These are phyloP conservation scores for Ips typographus DNA, from an alignment of 1,140 invertebrate species.

Conservation along the genomic window DNA sequence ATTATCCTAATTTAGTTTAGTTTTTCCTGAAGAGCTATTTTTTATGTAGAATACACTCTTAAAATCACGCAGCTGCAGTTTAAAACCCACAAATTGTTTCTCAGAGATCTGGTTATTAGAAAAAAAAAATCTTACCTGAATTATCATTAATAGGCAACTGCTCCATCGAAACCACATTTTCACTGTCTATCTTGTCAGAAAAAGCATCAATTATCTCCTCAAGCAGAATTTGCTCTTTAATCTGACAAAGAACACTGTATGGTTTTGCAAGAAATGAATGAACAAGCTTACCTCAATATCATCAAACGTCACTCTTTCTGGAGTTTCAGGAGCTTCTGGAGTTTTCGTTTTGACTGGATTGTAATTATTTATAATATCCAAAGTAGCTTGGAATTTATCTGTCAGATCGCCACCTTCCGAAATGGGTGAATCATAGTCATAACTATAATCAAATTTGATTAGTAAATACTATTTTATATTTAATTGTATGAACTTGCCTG, in stretches of 20 bases:
- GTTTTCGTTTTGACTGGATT: conserved; percentile 50
- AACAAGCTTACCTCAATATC: conserved; percentile 28
- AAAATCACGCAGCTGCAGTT: too few relatives aligned
- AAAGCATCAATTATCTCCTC: conserved; percentile 45
- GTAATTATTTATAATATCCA: conserved; percentile 50
- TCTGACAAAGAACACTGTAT: conserved; percentile 20
- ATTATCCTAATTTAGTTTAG: too few relatives aligned
- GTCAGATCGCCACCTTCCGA: conserved; percentile 57
- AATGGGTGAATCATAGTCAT: conserved; percentile 59
- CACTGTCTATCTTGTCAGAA: conserved; percentile 37
- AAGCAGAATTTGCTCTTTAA: conserved; percentile 40
- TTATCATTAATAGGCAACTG: conserved; percentile 55
- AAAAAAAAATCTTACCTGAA: conserved; percentile 36
- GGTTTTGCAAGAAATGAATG: not conserved
- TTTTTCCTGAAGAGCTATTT: too few relatives aligned
- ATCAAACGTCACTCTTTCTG: not conserved
- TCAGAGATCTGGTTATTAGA: too few relatives aligned
- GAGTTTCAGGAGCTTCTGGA: conserved; percentile 43
- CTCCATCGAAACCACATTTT: conserved; percentile 57
- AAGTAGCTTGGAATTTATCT: conserved; percentile 52
- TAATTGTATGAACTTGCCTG: conserved; percentile 51
- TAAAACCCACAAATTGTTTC: too few relatives aligned
- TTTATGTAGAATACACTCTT: too few relatives aligned
- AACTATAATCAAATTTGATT: conserved; percentile 49
- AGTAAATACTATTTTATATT: not conserved